Evolutionary conservation across 2,888 invertebrate genomes (phyloP).

Genomic region (Creontiades dilutus): DNA sequence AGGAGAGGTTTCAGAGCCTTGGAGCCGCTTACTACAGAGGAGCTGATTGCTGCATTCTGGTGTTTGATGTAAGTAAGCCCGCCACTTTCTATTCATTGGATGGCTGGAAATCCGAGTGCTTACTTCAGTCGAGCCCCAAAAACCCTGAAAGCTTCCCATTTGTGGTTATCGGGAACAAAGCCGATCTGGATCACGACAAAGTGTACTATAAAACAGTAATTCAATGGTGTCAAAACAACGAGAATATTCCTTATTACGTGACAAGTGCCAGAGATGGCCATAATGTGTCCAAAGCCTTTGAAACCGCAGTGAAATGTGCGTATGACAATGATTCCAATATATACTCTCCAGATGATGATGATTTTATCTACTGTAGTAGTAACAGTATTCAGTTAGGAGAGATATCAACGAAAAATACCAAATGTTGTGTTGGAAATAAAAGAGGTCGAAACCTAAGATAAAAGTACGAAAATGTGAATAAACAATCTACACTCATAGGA

Average conservation of each 20-base stretch:
- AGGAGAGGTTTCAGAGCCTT: constrained; percentile 98
- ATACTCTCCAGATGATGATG: background rate
- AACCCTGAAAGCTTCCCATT: constrained; percentile 99
- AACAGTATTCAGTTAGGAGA: no score
- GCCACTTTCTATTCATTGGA: constrained; percentile 99
- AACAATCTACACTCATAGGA: no score
- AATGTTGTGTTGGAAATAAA: no score
- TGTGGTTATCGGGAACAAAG: constrained; percentile 98
- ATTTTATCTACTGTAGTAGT: no score
- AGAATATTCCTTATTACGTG: background rate
- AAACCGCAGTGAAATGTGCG: background rate
- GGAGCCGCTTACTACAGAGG: constrained; percentile 99
- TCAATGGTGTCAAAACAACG: background rate
- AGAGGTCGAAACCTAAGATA: no score
- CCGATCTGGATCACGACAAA: constrained; percentile 93
- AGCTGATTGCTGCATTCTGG: constrained; percentile 99
- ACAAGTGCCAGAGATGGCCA: background rate
- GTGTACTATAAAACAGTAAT: constrained; percentile 80
- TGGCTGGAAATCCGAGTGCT: constrained; percentile 99
- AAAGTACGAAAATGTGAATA: no score
- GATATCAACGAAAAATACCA: no score
- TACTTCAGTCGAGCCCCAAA: constrained; percentile 95
- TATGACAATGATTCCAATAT: background rate
- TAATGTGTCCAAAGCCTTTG: background rate
- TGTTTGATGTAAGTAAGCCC: constrained; percentile 99